Base-by-base conservation (phyloP, 1,140 invertebrate species). In the Sycobia sp. region DNA sequence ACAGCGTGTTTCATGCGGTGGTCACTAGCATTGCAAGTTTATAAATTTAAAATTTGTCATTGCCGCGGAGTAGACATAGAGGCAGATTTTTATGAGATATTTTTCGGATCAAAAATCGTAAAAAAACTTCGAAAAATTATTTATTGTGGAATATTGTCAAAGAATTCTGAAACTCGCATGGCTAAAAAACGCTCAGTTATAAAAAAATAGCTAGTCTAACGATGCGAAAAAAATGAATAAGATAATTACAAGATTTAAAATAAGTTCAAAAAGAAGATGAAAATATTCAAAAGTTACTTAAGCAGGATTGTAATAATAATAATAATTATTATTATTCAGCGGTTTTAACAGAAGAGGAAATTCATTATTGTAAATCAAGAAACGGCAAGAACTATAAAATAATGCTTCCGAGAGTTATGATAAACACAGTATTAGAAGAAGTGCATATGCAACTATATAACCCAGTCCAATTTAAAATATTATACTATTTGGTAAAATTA, bases 1-100 rank as follows among this genome's bases (percentile, higher is more conserved):
- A 54, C 16, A 22, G 4, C 43, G 3, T n/a, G 62, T 7, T 9
- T 66, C n/a, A 47, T 49, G 0, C 22, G 82, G 25, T 84, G 81
- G 82, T 53, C 65, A 13, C 38, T 81, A 20, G 59, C 68, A n/a
- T n/a, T n/a, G n/a, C n/a, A n/a, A n/a, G n/a, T n/a, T n/a, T n/a
- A n/a, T n/a, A n/a, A n/a, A n/a, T 78, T 77, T 60, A 41, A 70
- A n/a, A 67, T 84, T 11, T 55, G 69, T 10, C 74, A 83, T 56
- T 66, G 64, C 59, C 55, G 8, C 4, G 66, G 57, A 22, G 66
- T 34, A 29, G 44, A 56, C 20, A 55, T 71, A 39, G 68, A 68
- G 8, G 73, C 73, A 0, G 73, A 62, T 62, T 62, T 55, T 55
- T 55, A 43, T 14, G 43, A 38, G 16, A 2, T 20, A 9, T 43